Evolutionary conservation across 2,888 invertebrate genomes (phyloP).

Genomic region (Synanthedon tipuliformis): DNA sequence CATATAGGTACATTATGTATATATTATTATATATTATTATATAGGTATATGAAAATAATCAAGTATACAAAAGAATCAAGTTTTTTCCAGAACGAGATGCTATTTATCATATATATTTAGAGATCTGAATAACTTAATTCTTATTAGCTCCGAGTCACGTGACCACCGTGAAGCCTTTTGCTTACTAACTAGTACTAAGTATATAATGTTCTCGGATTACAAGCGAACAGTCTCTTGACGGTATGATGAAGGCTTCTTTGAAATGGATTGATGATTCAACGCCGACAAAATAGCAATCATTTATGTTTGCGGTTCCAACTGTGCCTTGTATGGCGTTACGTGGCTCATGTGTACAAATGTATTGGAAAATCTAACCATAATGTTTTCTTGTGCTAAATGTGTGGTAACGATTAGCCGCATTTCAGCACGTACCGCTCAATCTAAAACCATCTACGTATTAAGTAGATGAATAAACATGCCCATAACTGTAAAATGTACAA

Average conservation of each 20-base stretch:
- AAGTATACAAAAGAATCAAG: too few relatives aligned
- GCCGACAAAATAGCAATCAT: constrained; percentile 19
- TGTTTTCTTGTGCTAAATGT: constrained; percentile 47
- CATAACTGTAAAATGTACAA: constrained; percentile 25
- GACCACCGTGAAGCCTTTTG: too few relatives aligned
- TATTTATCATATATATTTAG: too few relatives aligned
- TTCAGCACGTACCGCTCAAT: constrained; percentile 54
- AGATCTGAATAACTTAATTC: too few relatives aligned
- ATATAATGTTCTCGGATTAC: not conserved
- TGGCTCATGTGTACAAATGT: constrained; percentile 4
- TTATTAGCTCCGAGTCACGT: too few relatives aligned
- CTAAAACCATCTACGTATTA: constrained; percentile 43
- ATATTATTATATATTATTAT: too few relatives aligned
- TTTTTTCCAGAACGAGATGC: too few relatives aligned
- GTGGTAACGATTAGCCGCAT: constrained; percentile 57
- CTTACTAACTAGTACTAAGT: too few relatives aligned
- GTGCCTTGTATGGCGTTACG: not conserved
- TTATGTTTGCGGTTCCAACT: constrained; percentile 27
- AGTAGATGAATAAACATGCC: constrained; percentile 37
- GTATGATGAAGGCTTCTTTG: constrained; percentile 37
- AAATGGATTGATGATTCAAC: constrained; percentile 27
- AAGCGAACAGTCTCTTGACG: constrained; percentile 19
- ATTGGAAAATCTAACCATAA: constrained; percentile 3
- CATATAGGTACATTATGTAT: too few relatives aligned
- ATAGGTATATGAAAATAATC: too few relatives aligned